These are phyloP conservation scores for Pelosia muscerda DNA, from an alignment of 2,888 invertebrate species.

Conservation along the genomic window DNA sequence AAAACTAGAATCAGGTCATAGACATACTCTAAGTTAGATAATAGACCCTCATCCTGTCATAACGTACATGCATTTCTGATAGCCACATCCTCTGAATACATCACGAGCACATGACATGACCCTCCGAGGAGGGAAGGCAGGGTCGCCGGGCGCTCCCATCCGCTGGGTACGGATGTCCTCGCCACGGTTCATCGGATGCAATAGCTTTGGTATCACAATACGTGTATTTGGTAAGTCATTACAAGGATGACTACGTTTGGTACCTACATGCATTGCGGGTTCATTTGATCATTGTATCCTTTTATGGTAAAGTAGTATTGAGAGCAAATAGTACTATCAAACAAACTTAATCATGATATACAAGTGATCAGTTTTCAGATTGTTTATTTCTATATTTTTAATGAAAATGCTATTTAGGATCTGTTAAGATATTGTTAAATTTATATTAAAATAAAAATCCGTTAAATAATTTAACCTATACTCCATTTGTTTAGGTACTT, in stretches of 20 bases:
- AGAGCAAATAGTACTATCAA: background rate
- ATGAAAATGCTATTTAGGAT: too few relatives aligned
- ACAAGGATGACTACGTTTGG: slow-evolving; percentile 5
- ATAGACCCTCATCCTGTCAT: slow-evolving; percentile 8
- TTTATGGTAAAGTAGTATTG: background rate
- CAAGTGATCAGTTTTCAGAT: too few relatives aligned
- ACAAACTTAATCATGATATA: too few relatives aligned
- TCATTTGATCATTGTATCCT: background rate
- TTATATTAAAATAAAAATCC: too few relatives aligned
- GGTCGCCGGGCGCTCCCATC: slow-evolving; percentile 42
- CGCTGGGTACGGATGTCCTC: slow-evolving; percentile 36
- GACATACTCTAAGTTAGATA: background rate
- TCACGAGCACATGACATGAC: slow-evolving; percentile 21
- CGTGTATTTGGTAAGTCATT: slow-evolving; percentile 11
- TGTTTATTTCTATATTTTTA: too few relatives aligned
- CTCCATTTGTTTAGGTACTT: too few relatives aligned
- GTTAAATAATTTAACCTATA: too few relatives aligned
- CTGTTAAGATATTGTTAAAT: too few relatives aligned
- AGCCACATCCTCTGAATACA: slow-evolving; percentile 22
- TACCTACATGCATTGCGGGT: background rate
- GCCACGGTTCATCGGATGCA: slow-evolving; percentile 37
- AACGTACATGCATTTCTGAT: slow-evolving; percentile 16
- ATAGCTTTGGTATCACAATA: slow-evolving; percentile 21
- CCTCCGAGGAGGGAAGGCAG: slow-evolving; percentile 19
- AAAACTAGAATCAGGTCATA: background rate